Conservation (phyloP, 1,140 invertebrate species). For the Elysia chlorotica region DNA sequence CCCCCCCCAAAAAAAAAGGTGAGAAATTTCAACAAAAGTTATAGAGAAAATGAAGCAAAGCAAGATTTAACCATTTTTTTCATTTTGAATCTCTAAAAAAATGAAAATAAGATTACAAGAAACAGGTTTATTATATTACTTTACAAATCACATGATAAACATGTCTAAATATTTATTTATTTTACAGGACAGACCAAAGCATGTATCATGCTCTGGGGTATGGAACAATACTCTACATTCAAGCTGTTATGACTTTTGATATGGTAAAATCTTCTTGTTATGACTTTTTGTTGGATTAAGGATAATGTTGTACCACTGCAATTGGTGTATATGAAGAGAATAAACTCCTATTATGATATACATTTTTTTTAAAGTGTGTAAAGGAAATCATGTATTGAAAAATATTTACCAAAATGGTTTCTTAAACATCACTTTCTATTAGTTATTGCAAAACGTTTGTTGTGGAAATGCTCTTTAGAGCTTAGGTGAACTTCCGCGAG, state of each 20-base stretch:
- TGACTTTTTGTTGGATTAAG: neutral
- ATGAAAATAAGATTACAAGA: neutral
- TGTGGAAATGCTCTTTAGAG: no score
- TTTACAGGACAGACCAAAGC: constrained; percentile 76
- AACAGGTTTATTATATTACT: neutral
- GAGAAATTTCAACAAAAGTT: no score
- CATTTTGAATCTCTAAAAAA: neutral
- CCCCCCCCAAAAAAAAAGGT: neutral
- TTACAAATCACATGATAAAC: neutral
- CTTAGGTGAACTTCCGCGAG: no score
- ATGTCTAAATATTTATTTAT: constrained; percentile 9
- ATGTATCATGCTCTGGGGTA: constrained; percentile 93
- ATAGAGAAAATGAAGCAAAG: no score
- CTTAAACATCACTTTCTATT: neutral
- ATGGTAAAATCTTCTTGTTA: constrained; percentile 65
- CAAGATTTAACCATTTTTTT: neutral
- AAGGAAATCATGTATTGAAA: neutral
- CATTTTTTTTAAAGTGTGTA: neutral
- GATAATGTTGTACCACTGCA: neutral
- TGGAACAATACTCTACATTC: constrained; percentile 86
- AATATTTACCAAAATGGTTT: neutral
- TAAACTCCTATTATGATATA: neutral
- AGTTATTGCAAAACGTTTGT: no score
- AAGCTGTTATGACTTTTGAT: constrained; percentile 93
- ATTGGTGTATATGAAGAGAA: neutral